Conservation (phyloP, 2,888 invertebrate species). For the Sinopyrophorus schimmeli region DNA sequence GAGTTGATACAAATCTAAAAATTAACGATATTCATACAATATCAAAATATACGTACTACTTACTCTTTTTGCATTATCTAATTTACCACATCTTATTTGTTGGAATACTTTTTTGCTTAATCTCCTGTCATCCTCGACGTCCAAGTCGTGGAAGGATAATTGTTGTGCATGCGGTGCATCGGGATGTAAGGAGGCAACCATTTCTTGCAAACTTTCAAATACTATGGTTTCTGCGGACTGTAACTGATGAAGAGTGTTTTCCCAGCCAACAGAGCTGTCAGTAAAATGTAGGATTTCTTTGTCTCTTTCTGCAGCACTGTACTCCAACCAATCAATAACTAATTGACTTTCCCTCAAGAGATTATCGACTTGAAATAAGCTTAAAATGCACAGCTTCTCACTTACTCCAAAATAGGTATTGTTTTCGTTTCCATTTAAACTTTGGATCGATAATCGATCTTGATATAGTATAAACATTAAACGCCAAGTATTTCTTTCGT, state of each 20-base stretch:
- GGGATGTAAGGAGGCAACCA: conserved; percentile 79
- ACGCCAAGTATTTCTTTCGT: conserved; percentile 89
- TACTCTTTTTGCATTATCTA: conserved; percentile 78
- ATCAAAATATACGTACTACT: conserved; percentile 9
- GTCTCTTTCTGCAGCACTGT: conserved; percentile 66
- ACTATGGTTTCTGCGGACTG: conserved; percentile 60
- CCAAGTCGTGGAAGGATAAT: conserved; percentile 80
- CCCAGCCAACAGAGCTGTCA: conserved; percentile 85
- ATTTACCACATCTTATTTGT: conserved; percentile 82
- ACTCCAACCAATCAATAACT: conserved; percentile 92
- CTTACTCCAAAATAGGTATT: conserved; percentile 55
- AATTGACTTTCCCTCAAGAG: conserved; percentile 72
- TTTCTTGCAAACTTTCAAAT: conserved; percentile 61
- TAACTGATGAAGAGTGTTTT: conserved; percentile 84
- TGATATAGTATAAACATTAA: conserved; percentile 79
- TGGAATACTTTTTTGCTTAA: conserved; percentile 67
- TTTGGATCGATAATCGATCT: conserved; percentile 66
- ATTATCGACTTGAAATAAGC: conserved; percentile 62
- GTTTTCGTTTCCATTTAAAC: conserved; percentile 46
- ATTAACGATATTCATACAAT: not conserved
- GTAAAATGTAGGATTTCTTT: conserved; percentile 71
- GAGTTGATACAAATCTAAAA: conserved; percentile 73
- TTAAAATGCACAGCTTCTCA: conserved; percentile 63
- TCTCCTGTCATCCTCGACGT: conserved; percentile 76
- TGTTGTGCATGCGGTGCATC: conserved; percentile 85